A percentile compares a stretch with the other conserved stretches of the same genome.
These are phyloP conservation scores for Phalacrocorax pelagicus DNA, from an alignment of 2,113 vertebrate genomes.

Conservation along the genomic window DNA sequence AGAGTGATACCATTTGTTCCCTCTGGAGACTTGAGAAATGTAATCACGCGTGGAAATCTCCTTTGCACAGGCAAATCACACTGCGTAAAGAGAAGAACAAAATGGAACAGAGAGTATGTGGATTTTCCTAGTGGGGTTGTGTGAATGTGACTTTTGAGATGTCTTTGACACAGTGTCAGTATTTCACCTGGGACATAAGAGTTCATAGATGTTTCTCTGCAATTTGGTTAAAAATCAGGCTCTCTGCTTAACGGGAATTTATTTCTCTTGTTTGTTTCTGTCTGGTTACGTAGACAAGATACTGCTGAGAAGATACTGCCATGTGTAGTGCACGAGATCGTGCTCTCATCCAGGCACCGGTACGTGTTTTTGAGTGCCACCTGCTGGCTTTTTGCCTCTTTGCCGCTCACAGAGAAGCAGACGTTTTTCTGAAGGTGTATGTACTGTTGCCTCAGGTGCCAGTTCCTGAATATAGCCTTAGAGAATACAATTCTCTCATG, in stretches of 20 bases:
- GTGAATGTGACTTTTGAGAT: neutral
- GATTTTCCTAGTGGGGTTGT: neutral
- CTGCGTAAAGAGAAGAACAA: neutral
- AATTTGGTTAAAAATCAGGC: neutral
- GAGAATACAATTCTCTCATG: neutral
- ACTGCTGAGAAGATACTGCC: neutral
- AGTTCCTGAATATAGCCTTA: neutral
- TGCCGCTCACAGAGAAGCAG: neutral
- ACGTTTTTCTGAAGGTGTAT: neutral
- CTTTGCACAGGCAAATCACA: neutral
- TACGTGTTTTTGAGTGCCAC: neutral
- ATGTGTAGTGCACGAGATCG: neutral
- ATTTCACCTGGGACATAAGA: neutral
- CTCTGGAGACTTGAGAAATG: neutral
- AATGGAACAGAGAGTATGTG: neutral
- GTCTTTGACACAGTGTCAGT: neutral
- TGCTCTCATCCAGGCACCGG: neutral
- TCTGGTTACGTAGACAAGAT: neutral
- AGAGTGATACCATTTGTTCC: neutral
- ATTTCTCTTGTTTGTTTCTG: neutral
- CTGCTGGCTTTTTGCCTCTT: constrained; percentile 3
- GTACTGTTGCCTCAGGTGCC: neutral
- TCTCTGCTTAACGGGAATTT: neutral
- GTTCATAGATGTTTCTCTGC: neutral
- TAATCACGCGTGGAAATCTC: neutral